Percentiles rank a stretch among this genome's conserved stretches.
Evolutionary conservation across 2,888 invertebrate species (phyloP).

Genomic region (Molorchus minor): DNA sequence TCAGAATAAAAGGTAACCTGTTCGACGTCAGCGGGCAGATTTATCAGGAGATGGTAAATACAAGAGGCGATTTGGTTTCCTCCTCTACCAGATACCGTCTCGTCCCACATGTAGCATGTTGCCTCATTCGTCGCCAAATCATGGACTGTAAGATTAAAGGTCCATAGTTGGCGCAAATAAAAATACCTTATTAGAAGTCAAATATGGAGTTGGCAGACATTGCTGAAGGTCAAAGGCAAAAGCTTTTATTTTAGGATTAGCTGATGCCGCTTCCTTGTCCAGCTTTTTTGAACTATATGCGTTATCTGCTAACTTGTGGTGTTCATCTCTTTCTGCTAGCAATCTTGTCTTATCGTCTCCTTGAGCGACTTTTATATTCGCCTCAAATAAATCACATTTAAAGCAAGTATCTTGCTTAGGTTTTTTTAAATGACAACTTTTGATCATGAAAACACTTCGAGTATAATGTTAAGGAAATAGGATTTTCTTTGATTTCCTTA

Average conservation of each 20-base stretch:
- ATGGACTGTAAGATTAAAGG: conserved; percentile 17
- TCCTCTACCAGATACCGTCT: conserved; percentile 12
- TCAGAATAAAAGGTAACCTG: conserved; percentile 20
- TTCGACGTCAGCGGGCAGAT: conserved; percentile 4
- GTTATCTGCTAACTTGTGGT: conserved; percentile 15
- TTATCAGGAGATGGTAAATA: conserved; percentile 8
- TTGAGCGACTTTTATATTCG: conserved; percentile 10
- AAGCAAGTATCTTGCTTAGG: conserved; percentile 22
- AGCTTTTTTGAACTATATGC: conserved; percentile 9
- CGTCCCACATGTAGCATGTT: conserved; percentile 24
- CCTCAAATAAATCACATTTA: conserved; percentile 19
- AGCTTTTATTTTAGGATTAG: background rate
- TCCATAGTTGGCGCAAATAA: background rate
- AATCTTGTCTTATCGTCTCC: conserved; percentile 7
- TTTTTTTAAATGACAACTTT: conserved; percentile 25
- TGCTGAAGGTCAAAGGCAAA: background rate
- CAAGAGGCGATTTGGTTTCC: conserved; percentile 22
- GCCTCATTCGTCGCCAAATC: conserved; percentile 20
- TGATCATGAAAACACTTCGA: conserved; percentile 3
- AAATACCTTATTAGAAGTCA: background rate
- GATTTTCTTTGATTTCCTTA: background rate
- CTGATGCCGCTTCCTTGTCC: background rate
- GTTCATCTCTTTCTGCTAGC: conserved; percentile 12
- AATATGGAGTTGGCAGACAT: background rate
- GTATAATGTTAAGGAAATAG: background rate